phyloP scores from a whole-genome alignment of 2,888 invertebrate genomes.

The Junonia oenone region DNA sequence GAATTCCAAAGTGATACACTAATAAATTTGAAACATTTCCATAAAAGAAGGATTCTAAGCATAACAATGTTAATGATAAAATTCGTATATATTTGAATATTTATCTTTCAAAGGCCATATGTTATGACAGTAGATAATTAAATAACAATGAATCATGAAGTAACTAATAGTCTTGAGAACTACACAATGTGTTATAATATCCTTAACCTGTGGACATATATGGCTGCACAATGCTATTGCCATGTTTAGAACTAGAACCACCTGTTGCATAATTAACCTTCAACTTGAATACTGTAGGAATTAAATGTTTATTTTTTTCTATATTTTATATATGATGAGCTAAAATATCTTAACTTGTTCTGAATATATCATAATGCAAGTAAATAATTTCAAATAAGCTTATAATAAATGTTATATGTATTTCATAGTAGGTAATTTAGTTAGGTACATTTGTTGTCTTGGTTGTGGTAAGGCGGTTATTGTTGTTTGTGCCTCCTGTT shows the following conservation, averaged over 20 bases:
- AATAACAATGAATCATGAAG: not conserved
- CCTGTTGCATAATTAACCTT: constrained; percentile 36
- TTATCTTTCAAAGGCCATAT: too few relatives aligned
- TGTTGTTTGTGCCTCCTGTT: not conserved
- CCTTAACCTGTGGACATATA: constrained; percentile 34
- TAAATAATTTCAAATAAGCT: too few relatives aligned
- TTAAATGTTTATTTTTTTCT: not conserved
- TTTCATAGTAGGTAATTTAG: too few relatives aligned
- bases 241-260: constrained; percentile 32
- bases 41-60: too few relatives aligned
- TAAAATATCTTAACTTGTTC: too few relatives aligned
- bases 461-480: not conserved
- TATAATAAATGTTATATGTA: too few relatives aligned
- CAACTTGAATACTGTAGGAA: constrained; percentile 34
- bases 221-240: constrained; percentile 43
- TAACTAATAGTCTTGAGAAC: not conserved
- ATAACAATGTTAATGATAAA: too few relatives aligned
- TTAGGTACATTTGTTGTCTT: not conserved
- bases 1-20: not conserved
- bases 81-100: too few relatives aligned
- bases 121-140: not conserved
- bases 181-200: constrained; percentile 6
- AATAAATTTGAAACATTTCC: too few relatives aligned
- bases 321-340: not conserved
- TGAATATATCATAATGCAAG: too few relatives aligned